Percentiles rank a stretch among this genome's conserved stretches.
Evolutionary conservation across 2,888 invertebrate genomes (phyloP).

Genomic region (Phengaris arion): DNA sequence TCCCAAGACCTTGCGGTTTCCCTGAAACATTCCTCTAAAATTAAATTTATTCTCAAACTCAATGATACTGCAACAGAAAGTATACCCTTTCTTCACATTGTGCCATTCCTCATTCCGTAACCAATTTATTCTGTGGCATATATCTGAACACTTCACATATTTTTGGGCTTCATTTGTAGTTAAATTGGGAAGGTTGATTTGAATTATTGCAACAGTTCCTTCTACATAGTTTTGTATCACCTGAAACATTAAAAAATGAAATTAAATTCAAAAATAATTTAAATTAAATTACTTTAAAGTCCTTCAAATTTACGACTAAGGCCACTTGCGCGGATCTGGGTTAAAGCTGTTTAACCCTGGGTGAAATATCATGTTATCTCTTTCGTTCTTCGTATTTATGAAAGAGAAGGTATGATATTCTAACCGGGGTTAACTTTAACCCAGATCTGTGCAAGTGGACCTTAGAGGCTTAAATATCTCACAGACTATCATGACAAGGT

Average conservation of each 20-base stretch:
- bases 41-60: slow-evolving; percentile 45
- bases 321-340: too few species aligned
- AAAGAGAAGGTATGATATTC: too few species aligned
- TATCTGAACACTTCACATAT: slow-evolving; percentile 50
- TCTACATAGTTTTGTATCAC: slow-evolving; percentile 49
- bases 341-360: too few species aligned
- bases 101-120: slow-evolving; percentile 48
- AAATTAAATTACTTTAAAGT: too few species aligned
- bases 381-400: too few species aligned
- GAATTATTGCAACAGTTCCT: slow-evolving; percentile 54
- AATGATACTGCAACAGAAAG: slow-evolving; percentile 51
- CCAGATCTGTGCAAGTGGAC: too few species aligned
- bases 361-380: too few species aligned
- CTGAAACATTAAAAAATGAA: slow-evolving; percentile 42
- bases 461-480: too few species aligned
- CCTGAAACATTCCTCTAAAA: not conserved
- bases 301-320: too few species aligned
- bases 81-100: slow-evolving; percentile 48
- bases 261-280: too few species aligned
- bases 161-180: slow-evolving; percentile 36
- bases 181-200: slow-evolving; percentile 56
- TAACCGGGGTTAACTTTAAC: too few species aligned
- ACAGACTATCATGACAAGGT: too few species aligned
- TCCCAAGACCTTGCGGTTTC: not conserved
- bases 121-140: slow-evolving; percentile 51